Evolutionary conservation across 1,140 invertebrate species (phyloP), one percentile per base, ranked within the genome.

Genomic region (Bombus terrestris): DNA sequence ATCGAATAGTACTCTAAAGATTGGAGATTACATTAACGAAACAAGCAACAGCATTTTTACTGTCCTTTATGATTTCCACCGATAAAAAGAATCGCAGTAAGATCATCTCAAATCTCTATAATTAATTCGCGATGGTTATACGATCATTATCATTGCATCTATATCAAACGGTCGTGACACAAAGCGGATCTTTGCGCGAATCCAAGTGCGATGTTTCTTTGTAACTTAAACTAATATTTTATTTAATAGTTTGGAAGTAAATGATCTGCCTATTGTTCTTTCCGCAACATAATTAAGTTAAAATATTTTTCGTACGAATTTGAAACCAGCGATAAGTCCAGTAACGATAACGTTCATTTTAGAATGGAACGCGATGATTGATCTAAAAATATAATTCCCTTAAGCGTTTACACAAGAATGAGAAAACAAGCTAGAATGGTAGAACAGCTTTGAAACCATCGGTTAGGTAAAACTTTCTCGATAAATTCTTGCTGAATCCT

Each of bases 401-500:
- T 10, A 69, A 25, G 10, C 47, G 18, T 69, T 77, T 35, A 8
- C 8, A 35, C 43, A 74, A 69, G 18, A 39, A 1, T 13, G 47
- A 43, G n/a, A 28, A 53, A 72, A 12, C 57, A 37, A 25, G 13
- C 37, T 47, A 15, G 22, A 81, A 66, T 22, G 22, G 12, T 25
- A 8, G 15, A 72, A 79, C 5, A 12, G 37, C n/a, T 81, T 72
- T 72, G 47, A 41, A 72, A 57, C 28, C n/a, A 13, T 28, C 22
- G 37, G 6, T 43, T n/a, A 39, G 15, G 57, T 78, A 74, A 57
- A 78, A 57, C 78, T 69, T 78, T 12, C 73, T 62, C 62, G 73
- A 83, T 53, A 77, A 77, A 69, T 77, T 77, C 74, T 66, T 35
- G 35, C 15, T 47, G 37, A 69, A n/a, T 83, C 25, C 28, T 69